These are phyloP conservation scores for Eristalinus sepulchralis DNA, from an alignment of 2,888 invertebrate species.

Conservation along the genomic window DNA sequence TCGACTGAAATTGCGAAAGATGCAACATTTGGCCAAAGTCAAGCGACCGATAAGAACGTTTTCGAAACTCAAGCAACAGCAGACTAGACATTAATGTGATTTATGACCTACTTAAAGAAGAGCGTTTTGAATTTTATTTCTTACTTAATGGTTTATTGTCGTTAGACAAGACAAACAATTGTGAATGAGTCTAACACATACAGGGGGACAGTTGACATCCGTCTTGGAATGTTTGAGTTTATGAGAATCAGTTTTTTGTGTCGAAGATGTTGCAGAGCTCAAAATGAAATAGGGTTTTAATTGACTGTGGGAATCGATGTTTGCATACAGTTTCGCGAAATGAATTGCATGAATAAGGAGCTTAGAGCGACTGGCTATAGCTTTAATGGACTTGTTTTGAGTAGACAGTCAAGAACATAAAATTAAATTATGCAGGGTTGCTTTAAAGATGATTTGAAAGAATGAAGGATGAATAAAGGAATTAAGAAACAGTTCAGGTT, in stretches of 20 bases:
- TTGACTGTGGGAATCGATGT: not conserved
- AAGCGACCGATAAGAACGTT: constrained; percentile 27
- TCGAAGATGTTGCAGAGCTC: not conserved
- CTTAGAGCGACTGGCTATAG: not conserved
- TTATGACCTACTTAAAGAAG: constrained; percentile 5
- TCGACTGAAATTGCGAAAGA: not conserved
- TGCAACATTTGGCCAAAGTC: constrained; percentile 15
- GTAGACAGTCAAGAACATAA: not conserved
- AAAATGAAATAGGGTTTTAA: not conserved
- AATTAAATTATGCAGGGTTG: too few relatives aligned
- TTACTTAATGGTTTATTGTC: not conserved
- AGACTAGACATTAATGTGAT: not conserved
- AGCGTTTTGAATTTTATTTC: not conserved
- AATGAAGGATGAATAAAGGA: too few relatives aligned
- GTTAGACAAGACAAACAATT: not conserved
- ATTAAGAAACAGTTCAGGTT: too few relatives aligned
- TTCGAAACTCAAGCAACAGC: not conserved
- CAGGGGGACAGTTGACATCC: not conserved
- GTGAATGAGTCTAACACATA: not conserved
- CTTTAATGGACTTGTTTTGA: not conserved
- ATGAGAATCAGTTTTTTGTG: not conserved
- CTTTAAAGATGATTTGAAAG: too few relatives aligned
- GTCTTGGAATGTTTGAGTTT: not conserved
- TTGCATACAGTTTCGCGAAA: not conserved
- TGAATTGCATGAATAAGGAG: not conserved